phyloP scores from a whole-genome alignment of 2,113 vertebrate genomes.

The Gallinago jamesoni region DNA sequence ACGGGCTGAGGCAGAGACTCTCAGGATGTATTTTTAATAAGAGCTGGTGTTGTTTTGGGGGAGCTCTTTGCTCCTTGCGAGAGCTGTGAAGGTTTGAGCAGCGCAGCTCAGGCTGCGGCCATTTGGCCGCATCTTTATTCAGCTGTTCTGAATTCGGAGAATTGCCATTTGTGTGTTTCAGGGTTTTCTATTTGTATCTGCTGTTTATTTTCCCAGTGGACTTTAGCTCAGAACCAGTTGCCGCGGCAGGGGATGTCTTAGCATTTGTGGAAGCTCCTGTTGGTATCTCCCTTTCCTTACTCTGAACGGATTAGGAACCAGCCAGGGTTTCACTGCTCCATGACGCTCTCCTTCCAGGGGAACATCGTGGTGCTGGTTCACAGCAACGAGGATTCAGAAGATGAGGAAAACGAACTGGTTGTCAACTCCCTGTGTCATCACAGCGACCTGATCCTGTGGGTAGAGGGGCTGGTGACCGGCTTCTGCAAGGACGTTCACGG shows the following conservation, averaged over 20 bases:
- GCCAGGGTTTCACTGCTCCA: neutral
- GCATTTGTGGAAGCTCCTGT: neutral
- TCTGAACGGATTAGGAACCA: neutral
- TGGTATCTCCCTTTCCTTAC: neutral
- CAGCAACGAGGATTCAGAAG: conserved; percentile 50
- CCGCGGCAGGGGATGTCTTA: neutral
- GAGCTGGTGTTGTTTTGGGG: fast-evolving
- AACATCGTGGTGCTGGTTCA: conserved; percentile 85
- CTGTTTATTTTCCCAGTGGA: neutral
- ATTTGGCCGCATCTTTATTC: neutral
- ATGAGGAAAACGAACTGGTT: conserved; percentile 77
- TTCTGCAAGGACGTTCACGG: conserved; percentile 95
- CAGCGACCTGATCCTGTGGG: conserved; percentile 83
- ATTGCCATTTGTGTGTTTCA: neutral
- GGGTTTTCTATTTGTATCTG: neutral
- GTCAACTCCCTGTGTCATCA: conserved; percentile 85
- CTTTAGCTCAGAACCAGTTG: neutral
- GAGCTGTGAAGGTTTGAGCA: neutral
- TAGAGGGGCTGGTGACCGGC: conserved; percentile 87
- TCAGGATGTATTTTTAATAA: neutral
- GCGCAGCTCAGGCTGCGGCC: neutral
- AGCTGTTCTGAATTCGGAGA: neutral
- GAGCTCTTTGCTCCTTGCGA: neutral
- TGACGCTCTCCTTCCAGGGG: conserved; percentile 72
- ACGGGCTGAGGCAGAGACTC: neutral